phyloP scores from a whole-genome alignment of 2,797 vertebrate genomes.

The Echeneis naucrates region DNA sequence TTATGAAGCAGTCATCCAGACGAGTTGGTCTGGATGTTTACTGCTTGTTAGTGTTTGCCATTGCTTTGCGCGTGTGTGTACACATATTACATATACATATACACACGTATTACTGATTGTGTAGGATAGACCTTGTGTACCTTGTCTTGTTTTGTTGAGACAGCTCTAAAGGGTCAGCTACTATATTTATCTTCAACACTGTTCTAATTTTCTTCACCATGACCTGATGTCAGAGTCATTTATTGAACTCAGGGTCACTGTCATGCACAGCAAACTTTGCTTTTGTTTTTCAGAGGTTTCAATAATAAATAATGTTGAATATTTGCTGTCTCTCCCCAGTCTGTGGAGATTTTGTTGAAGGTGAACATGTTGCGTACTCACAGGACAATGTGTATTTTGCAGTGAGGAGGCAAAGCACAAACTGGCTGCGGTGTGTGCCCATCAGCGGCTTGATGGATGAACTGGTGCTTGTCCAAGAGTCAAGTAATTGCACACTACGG shows the following conservation, averaged over 20 bases:
- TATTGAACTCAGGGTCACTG: slow-evolving; percentile 61
- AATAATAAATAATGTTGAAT: background rate
- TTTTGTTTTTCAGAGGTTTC: slow-evolving; percentile 31
- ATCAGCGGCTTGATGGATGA: slow-evolving; percentile 72
- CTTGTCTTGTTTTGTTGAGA: slow-evolving; percentile 53
- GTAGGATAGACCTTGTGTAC: too few species aligned
- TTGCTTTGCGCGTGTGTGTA: slow-evolving; percentile 13
- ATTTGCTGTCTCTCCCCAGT: background rate
- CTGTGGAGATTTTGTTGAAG: slow-evolving; percentile 24
- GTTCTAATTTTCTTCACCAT: slow-evolving; percentile 59
- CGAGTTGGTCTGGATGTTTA: slow-evolving; percentile 20
- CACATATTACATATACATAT: too few species aligned
- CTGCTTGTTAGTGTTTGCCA: slow-evolving; percentile 34
- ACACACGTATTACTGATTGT: slow-evolving; percentile 20
- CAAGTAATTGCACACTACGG: slow-evolving; percentile 81
- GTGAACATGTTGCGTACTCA: slow-evolving; percentile 10
- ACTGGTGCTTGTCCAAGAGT: slow-evolving; percentile 80
- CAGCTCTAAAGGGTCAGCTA: slow-evolving; percentile 66
- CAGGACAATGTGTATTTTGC: slow-evolving; percentile 11
- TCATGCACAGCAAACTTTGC: slow-evolving; percentile 53
- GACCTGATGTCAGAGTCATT: slow-evolving; percentile 58
- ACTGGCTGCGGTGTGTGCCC: slow-evolving; percentile 26
- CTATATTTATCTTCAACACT: slow-evolving; percentile 72
- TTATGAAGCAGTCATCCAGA: slow-evolving; percentile 40
- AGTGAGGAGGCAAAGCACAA: slow-evolving; percentile 9